phyloP scores from a whole-genome alignment of 2,113 vertebrate species.

The Phoxinus phoxinus region DNA sequence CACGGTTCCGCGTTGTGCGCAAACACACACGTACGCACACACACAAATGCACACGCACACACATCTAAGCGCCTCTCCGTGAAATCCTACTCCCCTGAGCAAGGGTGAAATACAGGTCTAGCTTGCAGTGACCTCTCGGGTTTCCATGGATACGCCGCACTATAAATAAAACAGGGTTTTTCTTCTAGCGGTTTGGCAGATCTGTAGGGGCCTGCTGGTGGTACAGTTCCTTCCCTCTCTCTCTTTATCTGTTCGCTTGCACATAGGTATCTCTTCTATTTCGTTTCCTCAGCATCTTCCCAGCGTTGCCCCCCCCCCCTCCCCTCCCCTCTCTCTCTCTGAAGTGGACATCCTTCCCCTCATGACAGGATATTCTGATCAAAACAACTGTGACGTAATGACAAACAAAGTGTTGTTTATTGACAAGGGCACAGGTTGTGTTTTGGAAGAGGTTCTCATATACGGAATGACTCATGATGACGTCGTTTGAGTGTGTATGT shows the following conservation, averaged over 20 bases:
- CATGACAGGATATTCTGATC: constrained; percentile 28
- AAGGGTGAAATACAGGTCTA: constrained; percentile 88
- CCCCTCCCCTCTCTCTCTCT: constrained; percentile 4
- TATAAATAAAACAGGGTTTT: constrained; percentile 92
- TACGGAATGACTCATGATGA: constrained; percentile 33
- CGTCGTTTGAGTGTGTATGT: not conserved
- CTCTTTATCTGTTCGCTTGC: not conserved
- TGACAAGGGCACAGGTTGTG: constrained; percentile 16
- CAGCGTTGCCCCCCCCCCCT: constrained; percentile 18
- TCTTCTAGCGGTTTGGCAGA: constrained; percentile 77
- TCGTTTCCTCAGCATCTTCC: constrained; percentile 32
- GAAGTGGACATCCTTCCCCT: constrained; percentile 34
- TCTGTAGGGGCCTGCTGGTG: constrained; percentile 60
- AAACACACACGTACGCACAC: constrained; percentile 45
- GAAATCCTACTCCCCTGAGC: constrained; percentile 86
- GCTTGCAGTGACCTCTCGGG: constrained; percentile 88
- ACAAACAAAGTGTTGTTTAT: constrained; percentile 47
- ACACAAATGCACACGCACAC: constrained; percentile 49
- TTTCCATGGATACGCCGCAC: constrained; percentile 87
- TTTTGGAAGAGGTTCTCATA: too few species aligned
- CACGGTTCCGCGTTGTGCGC: constrained; percentile 59
- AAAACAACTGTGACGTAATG: not conserved
- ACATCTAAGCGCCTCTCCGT: constrained; percentile 63
- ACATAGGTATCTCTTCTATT: constrained; percentile 26
- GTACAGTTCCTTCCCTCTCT: constrained; percentile 44